These are phyloP conservation scores for Idaea biselata DNA, from an alignment of 2,888 invertebrate species.

Conservation along the genomic window DNA sequence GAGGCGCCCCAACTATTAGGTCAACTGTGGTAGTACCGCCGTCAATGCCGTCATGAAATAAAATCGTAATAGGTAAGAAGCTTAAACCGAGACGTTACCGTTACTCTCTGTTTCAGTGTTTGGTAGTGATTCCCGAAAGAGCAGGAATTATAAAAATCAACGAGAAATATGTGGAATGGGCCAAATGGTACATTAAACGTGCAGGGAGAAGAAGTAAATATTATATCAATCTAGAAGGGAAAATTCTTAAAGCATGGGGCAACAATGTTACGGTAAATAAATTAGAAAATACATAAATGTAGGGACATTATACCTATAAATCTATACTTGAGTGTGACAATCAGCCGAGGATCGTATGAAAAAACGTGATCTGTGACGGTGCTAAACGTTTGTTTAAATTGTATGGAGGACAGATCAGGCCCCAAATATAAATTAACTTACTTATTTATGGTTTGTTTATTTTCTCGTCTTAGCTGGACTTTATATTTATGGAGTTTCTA, in stretches of 20 bases:
- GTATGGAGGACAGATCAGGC: too few relatives aligned
- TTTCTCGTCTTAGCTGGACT: constrained; percentile 21
- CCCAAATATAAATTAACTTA: too few relatives aligned
- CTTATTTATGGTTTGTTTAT: too few relatives aligned
- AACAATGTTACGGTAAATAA: constrained; percentile 43
- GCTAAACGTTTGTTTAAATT: too few relatives aligned
- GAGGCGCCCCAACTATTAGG: too few relatives aligned
- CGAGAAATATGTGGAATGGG: constrained; percentile 27
- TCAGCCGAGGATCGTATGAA: too few relatives aligned
- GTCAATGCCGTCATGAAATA: too few relatives aligned
- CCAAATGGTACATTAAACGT: constrained; percentile 22
- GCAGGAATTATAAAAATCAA: constrained; percentile 26
- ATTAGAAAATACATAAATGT: background rate
- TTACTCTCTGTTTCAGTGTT: constrained; percentile 23
- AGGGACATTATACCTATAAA: too few relatives aligned
- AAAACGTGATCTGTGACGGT: too few relatives aligned
- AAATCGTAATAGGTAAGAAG: too few relatives aligned
- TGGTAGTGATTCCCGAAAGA: constrained; percentile 33
- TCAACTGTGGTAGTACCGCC: too few relatives aligned
- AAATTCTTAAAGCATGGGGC: constrained; percentile 19
- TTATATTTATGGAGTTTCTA: constrained; percentile 35
- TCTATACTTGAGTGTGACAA: too few relatives aligned
- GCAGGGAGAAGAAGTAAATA: constrained; percentile 35
- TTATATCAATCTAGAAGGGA: constrained; percentile 29
- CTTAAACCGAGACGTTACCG: background rate